Evolutionary conservation across 2,888 invertebrate species (phyloP), one percentile per base, ranked within the genome.

Genomic region (Hypomecis atomaria): DNA sequence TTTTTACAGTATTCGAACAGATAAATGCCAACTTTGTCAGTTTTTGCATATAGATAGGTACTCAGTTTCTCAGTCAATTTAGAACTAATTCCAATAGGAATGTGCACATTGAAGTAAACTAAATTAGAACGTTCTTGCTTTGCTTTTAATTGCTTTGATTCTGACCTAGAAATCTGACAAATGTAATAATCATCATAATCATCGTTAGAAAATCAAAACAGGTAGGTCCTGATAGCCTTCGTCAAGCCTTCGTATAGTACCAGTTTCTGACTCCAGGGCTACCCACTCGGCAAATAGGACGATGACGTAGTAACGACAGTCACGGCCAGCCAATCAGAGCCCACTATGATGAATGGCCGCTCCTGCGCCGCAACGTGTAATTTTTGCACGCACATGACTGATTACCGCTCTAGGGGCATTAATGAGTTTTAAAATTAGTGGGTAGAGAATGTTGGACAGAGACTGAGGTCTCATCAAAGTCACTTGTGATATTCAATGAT

Each of bases 391-490:
- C 68, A 62, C 63, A 69, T 62, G 69, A 69, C 56, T 67, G 67
- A 69, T 69, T 71, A 59, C 66, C 54, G 7, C 49, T 53, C 44
- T 43, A 50, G 56, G 56, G 63, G 66, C 59, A 66, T 67, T 73
- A 72, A 74, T 74, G 73, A 72, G 73, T 70, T 72, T 62, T 64
- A 66, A 67, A 69, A 72, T 72, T 74, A 72, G 71, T 59, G 13
- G 37, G n/a, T 23, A 38, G 50, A 38, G 50, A 49, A 52, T 50
- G 0, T 13, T 7, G 4, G 7, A 65, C 64, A 65, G 64, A 59
- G 56, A 56, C 45, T 36, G 33, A 59, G 42, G 5, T 61, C 40
- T 23, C 33, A 23, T 4, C 13, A 40, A 40, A 7, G 40, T 9
- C 23, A n/a, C 8, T 49, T 36, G 45, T 23, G 45, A 23, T 8